Percentiles rank a stretch among this genome's conserved stretches.
Conservation (phyloP, 2,113 vertebrate genomes). For the Setophaga petechia region DNA sequence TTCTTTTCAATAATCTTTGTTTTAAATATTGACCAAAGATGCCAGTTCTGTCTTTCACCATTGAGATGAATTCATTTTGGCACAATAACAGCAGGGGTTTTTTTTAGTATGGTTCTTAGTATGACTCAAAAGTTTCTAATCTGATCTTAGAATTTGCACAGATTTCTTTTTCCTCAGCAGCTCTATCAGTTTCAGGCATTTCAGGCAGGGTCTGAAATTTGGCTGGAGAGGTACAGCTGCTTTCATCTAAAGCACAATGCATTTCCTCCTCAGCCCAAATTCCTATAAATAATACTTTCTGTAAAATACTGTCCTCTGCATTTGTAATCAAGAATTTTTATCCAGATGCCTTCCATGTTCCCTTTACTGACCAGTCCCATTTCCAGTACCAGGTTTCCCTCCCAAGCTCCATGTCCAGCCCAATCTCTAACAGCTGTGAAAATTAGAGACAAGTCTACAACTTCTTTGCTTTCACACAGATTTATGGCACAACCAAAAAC, state of each 20-base stretch:
- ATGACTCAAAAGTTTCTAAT: constrained; percentile 33
- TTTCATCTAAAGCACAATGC: not conserved
- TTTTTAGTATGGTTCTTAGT: not conserved
- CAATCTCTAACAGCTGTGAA: not conserved
- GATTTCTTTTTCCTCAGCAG: not conserved
- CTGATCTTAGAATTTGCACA: not conserved
- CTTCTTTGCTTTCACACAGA: not conserved
- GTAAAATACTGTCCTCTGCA: not conserved
- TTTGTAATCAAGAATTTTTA: not conserved
- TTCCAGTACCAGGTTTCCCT: not conserved
- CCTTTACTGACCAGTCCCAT: not conserved
- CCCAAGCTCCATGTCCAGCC: not conserved
- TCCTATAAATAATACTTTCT: not conserved
- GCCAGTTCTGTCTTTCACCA: constrained; percentile 42
- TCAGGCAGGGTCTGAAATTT: not conserved
- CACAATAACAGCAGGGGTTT: not conserved
- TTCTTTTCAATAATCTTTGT: constrained; percentile 21
- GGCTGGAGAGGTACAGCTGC: not conserved
- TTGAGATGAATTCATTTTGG: not conserved
- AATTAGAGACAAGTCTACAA: not conserved
- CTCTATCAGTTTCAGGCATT: not conserved
- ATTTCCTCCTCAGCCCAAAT: not conserved
- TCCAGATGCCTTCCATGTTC: not conserved
- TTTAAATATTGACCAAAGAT: constrained; percentile 51
- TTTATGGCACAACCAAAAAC: not conserved